These are phyloP conservation scores for Sinocyclocheilus anshuiensis DNA, from an alignment of 2,113 vertebrate species.

Conservation along the genomic window DNA sequence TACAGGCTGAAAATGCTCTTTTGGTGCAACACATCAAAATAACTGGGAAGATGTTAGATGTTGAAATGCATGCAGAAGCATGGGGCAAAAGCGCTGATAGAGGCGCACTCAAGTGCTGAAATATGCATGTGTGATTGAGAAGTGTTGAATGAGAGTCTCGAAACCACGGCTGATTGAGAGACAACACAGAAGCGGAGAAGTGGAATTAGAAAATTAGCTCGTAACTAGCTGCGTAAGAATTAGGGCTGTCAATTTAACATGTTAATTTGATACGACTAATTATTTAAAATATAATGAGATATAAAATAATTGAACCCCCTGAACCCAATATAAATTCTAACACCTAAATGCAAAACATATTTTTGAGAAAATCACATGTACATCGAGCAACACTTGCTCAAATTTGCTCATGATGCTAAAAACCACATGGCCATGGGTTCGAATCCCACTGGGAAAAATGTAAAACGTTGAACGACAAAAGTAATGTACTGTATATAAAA, in stretches of 20 bases:
- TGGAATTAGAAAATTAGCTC: conserved; percentile 31
- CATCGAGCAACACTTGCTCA: background rate
- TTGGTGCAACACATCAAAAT: conserved; percentile 27
- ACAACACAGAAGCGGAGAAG: conserved; percentile 16
- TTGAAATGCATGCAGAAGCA: conserved; percentile 10
- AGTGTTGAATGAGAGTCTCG: conserved; percentile 5
- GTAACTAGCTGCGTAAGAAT: conserved; percentile 31
- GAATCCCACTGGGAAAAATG: background rate
- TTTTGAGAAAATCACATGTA: background rate
- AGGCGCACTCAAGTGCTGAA: conserved; percentile 25
- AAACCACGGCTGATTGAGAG: conserved; percentile 26
- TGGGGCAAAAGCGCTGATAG: background rate
- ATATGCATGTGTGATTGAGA: conserved; percentile 40
- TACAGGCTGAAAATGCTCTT: conserved; percentile 38
- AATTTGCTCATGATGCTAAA: background rate
- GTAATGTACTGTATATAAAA: background rate
- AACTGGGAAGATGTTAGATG: background rate
- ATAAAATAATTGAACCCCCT: background rate
- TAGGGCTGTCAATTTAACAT: conserved; percentile 1
- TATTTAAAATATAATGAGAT: conserved; percentile 12
- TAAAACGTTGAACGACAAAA: background rate
- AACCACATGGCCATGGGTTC: background rate
- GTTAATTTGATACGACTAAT: background rate
- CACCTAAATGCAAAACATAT: background rate
- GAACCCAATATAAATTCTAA: background rate